phyloP scores from a whole-genome alignment of 2,888 invertebrate genomes.

The Epinotia bilunana region DNA sequence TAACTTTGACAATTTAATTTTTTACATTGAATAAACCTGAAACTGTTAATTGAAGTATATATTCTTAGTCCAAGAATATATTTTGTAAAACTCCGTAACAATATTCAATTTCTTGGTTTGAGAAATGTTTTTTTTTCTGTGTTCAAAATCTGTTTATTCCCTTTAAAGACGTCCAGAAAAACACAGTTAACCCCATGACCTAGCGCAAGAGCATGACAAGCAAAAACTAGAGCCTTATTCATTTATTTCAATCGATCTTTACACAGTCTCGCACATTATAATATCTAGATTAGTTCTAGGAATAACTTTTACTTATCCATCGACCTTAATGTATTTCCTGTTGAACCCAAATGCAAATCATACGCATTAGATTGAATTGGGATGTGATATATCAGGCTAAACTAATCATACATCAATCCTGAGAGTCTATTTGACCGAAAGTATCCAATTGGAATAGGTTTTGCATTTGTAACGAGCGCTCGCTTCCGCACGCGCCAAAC shows the following conservation, averaged over 20 bases:
- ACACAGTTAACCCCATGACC: background rate
- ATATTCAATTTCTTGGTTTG: too few relatives aligned
- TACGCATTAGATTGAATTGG: background rate
- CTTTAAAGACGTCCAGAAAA: background rate
- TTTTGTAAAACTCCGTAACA: too few relatives aligned
- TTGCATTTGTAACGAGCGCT: background rate
- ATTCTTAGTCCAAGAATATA: too few relatives aligned
- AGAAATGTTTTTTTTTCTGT: too few relatives aligned
- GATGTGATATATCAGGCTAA: background rate
- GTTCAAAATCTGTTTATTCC: too few relatives aligned
- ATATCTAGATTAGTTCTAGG: conserved; percentile 16
- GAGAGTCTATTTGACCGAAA: background rate
- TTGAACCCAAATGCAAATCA: conserved; percentile 8
- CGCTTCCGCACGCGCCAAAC: background rate
- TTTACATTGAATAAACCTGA: too few relatives aligned
- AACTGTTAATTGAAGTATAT: too few relatives aligned
- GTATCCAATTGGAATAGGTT: background rate
- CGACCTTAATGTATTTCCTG: conserved; percentile 33
- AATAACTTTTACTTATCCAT: conserved; percentile 23
- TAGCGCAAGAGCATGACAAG: background rate
- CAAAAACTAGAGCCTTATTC: background rate
- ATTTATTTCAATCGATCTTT: conserved; percentile 1
- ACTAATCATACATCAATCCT: background rate
- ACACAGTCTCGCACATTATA: background rate
- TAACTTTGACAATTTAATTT: too few relatives aligned